Evolutionary conservation across 2,888 invertebrate genomes (phyloP), one percentile per base, ranked within the genome.

Genomic region (Heliconius erato): DNA sequence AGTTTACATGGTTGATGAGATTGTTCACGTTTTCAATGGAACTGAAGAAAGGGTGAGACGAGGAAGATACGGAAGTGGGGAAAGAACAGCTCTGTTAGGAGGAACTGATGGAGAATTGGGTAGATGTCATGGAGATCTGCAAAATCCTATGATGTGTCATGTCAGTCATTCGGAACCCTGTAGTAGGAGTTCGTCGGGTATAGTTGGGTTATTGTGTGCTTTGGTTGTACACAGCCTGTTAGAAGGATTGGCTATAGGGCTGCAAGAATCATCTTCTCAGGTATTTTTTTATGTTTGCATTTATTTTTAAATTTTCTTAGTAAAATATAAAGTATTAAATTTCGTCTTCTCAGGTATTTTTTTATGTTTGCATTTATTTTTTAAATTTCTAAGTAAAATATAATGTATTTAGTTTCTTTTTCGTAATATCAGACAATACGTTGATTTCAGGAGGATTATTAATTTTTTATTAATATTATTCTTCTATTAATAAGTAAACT

Each of bases 191-290:
- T 96, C 97, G 59, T 97, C 97, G 0, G 97, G 97, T 1, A 96
- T 97, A 14, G 89, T 97, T 19, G 98, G 98, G 0, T 92, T 98
- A 77, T 93, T 98, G 32, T 94, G 97, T 49, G 98, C 98, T 0
- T 91, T 98, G 79, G 97, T 98, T 0, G 96, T 98, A 84, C 98
- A 98, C 88, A 97, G 98, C 28, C 92, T 98, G 23, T 93, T 98
- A 85, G 98, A 98, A 90, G 98, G 98, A 2, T 90, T 98, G 79
- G 98, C 98, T 0, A 97, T 98, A 87, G 98, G 98, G 0, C 93
- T 98, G 65, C 98, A 98, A 91, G 96, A 96, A 81, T 95, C 96
- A 23, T 89, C 97, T 23, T 92, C 96, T 3, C 97, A 97, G 95
- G 98, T 98, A 59, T 54, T 23, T 19, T 23, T 23, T 54, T 54